Conservation (phyloP, 2,797 vertebrate genomes). For the Pseudomugil tenellus region DNA sequence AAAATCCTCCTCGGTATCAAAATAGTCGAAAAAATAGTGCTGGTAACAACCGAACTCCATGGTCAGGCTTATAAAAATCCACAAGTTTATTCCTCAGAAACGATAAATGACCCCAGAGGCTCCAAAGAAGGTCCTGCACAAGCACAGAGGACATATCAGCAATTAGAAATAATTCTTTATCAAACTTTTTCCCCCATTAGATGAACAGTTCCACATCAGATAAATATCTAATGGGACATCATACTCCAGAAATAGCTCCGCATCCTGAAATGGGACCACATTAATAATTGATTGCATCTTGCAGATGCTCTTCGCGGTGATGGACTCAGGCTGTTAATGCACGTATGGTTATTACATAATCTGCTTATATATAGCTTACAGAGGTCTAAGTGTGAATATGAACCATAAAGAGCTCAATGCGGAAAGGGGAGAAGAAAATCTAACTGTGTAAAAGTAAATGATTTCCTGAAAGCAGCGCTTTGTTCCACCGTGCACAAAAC, state of each 20-base stretch:
- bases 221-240: conserved; percentile 41
- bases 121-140: conserved; percentile 35
- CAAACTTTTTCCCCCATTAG: conserved; percentile 27
- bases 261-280: conserved; percentile 59
- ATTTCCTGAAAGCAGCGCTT: conserved; percentile 63
- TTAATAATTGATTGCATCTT: conserved; percentile 72
- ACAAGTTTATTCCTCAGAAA: conserved; percentile 60
- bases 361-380: neutral
- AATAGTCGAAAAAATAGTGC: conserved; percentile 91
- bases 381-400: neutral
- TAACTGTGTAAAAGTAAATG: conserved; percentile 27
- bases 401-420: neutral
- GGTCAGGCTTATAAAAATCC: conserved; percentile 52
- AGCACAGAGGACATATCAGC: conserved; percentile 42
- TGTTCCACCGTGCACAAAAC: conserved; percentile 50
- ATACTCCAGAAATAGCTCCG: conserved; percentile 30
- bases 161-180: conserved; percentile 27
- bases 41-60: conserved; percentile 92
- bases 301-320: conserved; percentile 56
- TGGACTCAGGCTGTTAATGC: conserved; percentile 21
- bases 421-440: neutral
- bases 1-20: conserved; percentile 91
- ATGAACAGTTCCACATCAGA: conserved; percentile 34
- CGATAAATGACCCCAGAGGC: conserved; percentile 21
- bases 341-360: conserved; percentile 40